Percentiles rank a stretch among this genome's conserved stretches.
Conservation (phyloP, 2,797 vertebrate species). For the Heliangelus exortis region DNA sequence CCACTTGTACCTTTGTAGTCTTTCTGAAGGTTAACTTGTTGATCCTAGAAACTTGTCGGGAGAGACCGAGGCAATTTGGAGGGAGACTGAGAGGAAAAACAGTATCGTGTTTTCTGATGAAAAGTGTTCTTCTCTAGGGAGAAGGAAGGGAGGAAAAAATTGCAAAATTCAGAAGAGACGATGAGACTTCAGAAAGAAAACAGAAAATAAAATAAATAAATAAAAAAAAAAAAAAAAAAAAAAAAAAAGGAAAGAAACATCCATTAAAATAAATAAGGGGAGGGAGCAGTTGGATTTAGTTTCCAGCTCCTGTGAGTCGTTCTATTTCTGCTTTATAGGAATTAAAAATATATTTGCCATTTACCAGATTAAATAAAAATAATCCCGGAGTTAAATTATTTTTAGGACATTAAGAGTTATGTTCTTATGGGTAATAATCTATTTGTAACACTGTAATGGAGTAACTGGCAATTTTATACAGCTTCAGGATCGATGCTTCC, state of each 20-base stretch:
- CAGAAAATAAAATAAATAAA: neutral
- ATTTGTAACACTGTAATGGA: conserved; percentile 40
- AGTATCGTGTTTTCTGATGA: neutral
- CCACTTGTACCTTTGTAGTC: conserved; percentile 66
- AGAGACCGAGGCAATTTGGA: neutral
- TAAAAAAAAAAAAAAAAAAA: too few species aligned
- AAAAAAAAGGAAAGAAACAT: neutral
- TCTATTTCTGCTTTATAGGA: conserved; percentile 74
- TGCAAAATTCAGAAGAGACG: neutral
- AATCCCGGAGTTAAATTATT: conserved; percentile 40
- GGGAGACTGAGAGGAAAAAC: neutral
- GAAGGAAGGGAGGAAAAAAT: neutral
- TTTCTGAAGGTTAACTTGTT: conserved; percentile 70
- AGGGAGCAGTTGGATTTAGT: conserved; percentile 22
- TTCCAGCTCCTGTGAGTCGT: conserved; percentile 53
- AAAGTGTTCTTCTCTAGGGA: neutral
- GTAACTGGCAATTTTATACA: conserved; percentile 36
- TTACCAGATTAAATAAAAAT: conserved; percentile 54
- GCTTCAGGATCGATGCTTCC: neutral
- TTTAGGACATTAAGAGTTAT: conserved; percentile 53
- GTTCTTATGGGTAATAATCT: neutral
- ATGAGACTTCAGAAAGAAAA: neutral
- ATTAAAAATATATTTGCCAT: conserved; percentile 53
- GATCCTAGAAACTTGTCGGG: conserved; percentile 50
- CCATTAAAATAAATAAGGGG: neutral